Evolutionary conservation across 2,888 invertebrate genomes (phyloP), one percentile per base, ranked within the genome.

Genomic region (Athetis lepigone): DNA sequence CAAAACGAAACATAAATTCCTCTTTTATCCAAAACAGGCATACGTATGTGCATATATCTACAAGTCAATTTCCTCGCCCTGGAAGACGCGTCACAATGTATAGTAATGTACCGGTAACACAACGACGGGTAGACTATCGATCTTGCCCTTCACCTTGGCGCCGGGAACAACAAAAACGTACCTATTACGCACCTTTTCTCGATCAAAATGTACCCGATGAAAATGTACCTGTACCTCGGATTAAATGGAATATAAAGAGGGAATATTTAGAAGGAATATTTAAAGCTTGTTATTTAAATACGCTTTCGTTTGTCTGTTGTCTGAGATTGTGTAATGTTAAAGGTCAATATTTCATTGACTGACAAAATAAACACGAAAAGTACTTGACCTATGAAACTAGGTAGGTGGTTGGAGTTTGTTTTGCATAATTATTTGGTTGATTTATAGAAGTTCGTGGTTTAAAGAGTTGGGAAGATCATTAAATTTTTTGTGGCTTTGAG

Each of bases 91-190:
- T 42, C 42, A 59, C 36, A 55, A 50, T 68, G 37, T 68, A 37
- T 29, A 50, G 23, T 69, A 52, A 43, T 70, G 55, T 75, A 69
- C 54, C 64, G 54, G 59, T 56, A 69, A 61, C 70, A 63, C 56
- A 74, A 64, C 62, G 60, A 58, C 40, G 60, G 52, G 64, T 63
- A 29, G 59, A 45, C 39, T 77, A 82, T 82, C 79, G 82, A 82
- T 82, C 81, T 58, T 47, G 75, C 75, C 79, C 81, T 80, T 82
- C 70, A 82, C 81, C 82, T 82, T 82, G 79, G 42, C 61, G 65
- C 66, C 68, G 56, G 58, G 56, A 75, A 69, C 76, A 66, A 74
- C 70, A 67, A 65, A 76, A 65, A 64, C 66, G 45, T 45, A 58
- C 45, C 65, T 60, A 75, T 68, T 74, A 79, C 73, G 68, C 76